Evolutionary conservation across 2,888 invertebrate species (phyloP).

Genomic region (Agrotis segetum): DNA sequence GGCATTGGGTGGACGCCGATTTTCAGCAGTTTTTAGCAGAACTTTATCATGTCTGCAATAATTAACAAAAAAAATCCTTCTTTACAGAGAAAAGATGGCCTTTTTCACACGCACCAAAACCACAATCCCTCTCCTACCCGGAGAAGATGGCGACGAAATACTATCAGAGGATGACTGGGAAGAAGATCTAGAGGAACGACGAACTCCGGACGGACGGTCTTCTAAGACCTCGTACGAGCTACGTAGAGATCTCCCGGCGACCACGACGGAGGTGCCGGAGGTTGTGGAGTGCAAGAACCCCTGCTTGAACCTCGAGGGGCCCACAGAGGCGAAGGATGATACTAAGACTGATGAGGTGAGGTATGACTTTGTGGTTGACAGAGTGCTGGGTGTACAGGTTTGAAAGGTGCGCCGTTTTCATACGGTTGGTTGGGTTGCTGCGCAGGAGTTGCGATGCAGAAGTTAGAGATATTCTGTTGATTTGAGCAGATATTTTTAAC

Average conservation of each 20-base stretch:
- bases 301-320: constrained; percentile 71
- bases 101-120: constrained; percentile 97
- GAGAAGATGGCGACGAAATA: constrained; percentile 90
- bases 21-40: no score
- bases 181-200: constrained; percentile 82
- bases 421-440: constrained; percentile 6
- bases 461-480: not conserved
- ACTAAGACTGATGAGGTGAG: constrained; percentile 90
- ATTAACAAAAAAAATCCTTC: constrained; percentile 3
- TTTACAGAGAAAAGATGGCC: constrained; percentile 97
- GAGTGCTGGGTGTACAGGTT: constrained; percentile 96
- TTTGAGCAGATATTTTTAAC: not conserved
- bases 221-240: constrained; percentile 87
- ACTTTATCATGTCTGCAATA: not conserved
- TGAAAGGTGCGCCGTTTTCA: constrained; percentile 79
- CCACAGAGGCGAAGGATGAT: constrained; percentile 76
- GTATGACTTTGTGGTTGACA: constrained; percentile 96
- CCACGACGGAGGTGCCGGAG: constrained; percentile 42
- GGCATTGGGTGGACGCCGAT: no score
- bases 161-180: constrained; percentile 89
- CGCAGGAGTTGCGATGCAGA: constrained; percentile 33
- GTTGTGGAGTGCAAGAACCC: constrained; percentile 86
- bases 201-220: constrained; percentile 87
- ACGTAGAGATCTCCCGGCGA: constrained; percentile 66
- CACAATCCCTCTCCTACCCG: constrained; percentile 94